Conservation (phyloP, 2,113 vertebrate genomes). For the Sylvia atricapilla region DNA sequence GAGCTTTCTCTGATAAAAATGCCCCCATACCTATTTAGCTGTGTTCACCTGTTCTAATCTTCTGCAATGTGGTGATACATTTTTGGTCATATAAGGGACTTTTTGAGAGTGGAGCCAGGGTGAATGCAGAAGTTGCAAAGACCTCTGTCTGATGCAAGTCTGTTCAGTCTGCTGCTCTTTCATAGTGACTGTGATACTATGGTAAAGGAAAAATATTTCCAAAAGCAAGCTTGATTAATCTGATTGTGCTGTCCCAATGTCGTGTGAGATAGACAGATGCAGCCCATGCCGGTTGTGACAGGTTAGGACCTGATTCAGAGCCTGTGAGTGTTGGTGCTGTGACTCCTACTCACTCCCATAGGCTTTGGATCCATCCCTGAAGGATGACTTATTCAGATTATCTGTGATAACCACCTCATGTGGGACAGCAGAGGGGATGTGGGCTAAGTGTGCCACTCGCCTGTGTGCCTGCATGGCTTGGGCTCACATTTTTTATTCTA, state of each 20-base stretch:
- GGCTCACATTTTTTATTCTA: not conserved
- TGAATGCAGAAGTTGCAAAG: not conserved
- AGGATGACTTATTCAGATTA: not conserved
- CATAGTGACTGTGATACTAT: not conserved
- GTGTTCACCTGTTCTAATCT: not conserved
- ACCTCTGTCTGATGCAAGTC: not conserved
- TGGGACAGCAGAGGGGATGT: not conserved
- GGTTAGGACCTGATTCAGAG: conserved; percentile 3
- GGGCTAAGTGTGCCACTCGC: fast-evolving
- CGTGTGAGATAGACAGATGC: not conserved
- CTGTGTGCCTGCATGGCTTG: not conserved
- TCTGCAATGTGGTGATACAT: not conserved
- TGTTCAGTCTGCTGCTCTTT: not conserved
- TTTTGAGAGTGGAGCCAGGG: not conserved
- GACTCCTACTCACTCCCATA: not conserved
- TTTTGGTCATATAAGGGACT: not conserved
- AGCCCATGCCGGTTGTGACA: not conserved
- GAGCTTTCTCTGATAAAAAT: not conserved
- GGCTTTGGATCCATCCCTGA: not conserved
- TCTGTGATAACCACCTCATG: fast-evolving
- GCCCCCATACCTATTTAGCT: not conserved
- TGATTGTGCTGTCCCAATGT: not conserved
- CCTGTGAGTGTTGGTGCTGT: not conserved
- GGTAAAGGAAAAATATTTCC: not conserved
- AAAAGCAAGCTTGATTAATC: not conserved